These are phyloP conservation scores for Tokudaia tokunoshimensis DNA, from an alignment of 2,797 vertebrate species.

Conservation along the genomic window DNA sequence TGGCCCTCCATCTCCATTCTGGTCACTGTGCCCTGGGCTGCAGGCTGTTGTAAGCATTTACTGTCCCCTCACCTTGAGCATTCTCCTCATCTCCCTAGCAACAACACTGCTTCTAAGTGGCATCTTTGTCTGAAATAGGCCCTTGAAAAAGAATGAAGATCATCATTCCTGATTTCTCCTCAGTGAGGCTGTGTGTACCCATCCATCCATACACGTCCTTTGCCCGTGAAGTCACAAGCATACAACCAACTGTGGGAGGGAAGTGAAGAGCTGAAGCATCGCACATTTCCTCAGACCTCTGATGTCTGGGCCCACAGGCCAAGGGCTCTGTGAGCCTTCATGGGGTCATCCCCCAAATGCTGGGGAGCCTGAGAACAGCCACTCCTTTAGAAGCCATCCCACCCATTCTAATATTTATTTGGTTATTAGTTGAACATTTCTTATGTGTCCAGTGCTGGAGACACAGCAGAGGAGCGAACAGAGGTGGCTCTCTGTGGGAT, in stretches of 20 bases:
- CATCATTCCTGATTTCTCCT: background rate
- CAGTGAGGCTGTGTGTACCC: background rate
- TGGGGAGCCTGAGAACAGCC: too few relatives aligned
- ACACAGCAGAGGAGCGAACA: background rate
- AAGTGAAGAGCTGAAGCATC: background rate
- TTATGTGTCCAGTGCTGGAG: background rate
- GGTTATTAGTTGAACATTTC: background rate
- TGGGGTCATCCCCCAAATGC: background rate
- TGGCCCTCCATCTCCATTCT: constrained; percentile 40
- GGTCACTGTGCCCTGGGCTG: constrained; percentile 62
- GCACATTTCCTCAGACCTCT: background rate
- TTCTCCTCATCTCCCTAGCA: constrained; percentile 71
- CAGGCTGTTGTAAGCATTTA: constrained; percentile 12
- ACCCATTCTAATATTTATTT: background rate
- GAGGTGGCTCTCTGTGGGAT: background rate
- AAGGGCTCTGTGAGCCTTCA: background rate
- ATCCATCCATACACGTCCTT: background rate
- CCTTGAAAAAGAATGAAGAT: constrained; percentile 57
- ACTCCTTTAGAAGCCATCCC: background rate
- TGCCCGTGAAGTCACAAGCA: background rate
- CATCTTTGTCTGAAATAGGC: constrained; percentile 16
- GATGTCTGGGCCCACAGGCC: background rate
- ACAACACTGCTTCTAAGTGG: background rate
- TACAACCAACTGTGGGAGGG: background rate
- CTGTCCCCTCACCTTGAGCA: background rate